Evolutionary conservation across 2,888 invertebrate species (phyloP).

Genomic region (Cataglyphis albicans): DNA sequence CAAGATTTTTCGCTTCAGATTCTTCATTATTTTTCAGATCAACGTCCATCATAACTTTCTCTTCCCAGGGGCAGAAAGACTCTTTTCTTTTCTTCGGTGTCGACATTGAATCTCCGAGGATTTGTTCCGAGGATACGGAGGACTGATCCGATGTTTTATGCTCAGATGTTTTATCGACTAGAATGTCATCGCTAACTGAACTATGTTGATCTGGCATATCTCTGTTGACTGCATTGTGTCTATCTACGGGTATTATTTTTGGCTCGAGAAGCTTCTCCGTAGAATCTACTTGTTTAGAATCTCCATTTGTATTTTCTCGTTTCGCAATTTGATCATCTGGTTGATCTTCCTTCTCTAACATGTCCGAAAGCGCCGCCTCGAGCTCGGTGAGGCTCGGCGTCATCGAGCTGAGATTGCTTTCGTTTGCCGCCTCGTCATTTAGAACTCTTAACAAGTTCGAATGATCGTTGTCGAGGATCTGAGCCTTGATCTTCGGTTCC

Average conservation of each 20-base stretch:
- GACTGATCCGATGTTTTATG: conserved; percentile 26
- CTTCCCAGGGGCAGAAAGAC: conserved; percentile 71
- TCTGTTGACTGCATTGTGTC: conserved; percentile 46
- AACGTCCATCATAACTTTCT: conserved; percentile 62
- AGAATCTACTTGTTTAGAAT: conserved; percentile 25
- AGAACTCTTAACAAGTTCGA: conserved; percentile 78
- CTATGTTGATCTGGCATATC: conserved; percentile 1
- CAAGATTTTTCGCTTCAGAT: conserved; percentile 24
- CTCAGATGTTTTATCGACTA: conserved; percentile 55
- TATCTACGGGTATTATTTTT: conserved; percentile 68
- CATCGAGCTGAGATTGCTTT: conserved; percentile 83
- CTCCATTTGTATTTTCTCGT: conserved; percentile 8
- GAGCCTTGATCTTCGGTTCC: conserved; percentile 77
- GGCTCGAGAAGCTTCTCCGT: conserved; percentile 73
- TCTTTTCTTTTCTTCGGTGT: conserved; percentile 60
- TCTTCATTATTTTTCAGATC: conserved; percentile 61
- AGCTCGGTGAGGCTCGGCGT: conserved; percentile 84
- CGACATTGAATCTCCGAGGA: conserved; percentile 55
- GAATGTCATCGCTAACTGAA: conserved; percentile 42
- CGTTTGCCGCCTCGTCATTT: conserved; percentile 75
- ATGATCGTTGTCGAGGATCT: conserved; percentile 76
- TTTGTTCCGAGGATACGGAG: conserved; percentile 53
- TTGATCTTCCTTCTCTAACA: conserved; percentile 82
- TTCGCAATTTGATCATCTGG: conserved; percentile 47
- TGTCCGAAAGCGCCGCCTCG: conserved; percentile 83